phyloP scores from a whole-genome alignment of 1,140 invertebrate species.

The Drosophila pseudoobscura region DNA sequence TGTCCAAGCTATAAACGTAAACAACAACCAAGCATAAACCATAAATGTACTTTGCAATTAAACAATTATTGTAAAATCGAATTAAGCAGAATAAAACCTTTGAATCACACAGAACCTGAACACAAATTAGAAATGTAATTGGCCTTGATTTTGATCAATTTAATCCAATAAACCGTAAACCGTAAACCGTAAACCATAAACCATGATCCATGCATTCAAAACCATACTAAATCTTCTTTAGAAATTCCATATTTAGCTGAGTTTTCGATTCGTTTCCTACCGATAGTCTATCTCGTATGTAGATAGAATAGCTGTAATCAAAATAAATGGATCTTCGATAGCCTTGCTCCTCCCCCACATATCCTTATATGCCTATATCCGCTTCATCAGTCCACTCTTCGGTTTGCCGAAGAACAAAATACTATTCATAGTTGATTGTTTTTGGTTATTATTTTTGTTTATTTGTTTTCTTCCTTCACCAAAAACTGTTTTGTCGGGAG shows the following conservation, averaged over 20 bases:
- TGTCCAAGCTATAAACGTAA: slow-evolving; percentile 53
- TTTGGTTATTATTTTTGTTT: not conserved
- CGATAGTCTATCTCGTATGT: no score
- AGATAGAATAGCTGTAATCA: no score
- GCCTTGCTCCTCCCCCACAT: no score
- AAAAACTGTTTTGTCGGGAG: slow-evolving; percentile 32
- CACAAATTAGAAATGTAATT: slow-evolving; percentile 38
- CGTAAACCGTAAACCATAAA: not conserved
- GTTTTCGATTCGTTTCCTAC: no score
- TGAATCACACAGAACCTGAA: slow-evolving; percentile 22
- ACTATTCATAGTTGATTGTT: no score
- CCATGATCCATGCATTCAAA: not conserved
- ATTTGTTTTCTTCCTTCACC: not conserved
- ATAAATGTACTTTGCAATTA: slow-evolving; percentile 50
- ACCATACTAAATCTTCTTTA: no score
- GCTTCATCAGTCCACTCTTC: not conserved
- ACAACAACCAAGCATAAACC: slow-evolving; percentile 13
- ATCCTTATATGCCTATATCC: no score
- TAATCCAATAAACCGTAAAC: slow-evolving; percentile 6
- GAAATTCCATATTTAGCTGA: no score
- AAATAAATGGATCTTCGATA: no score
- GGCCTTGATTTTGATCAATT: slow-evolving; percentile 24
- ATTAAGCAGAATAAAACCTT: slow-evolving; percentile 51
- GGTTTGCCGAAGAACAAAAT: not conserved
- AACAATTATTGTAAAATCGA: slow-evolving; percentile 43